Base-by-base conservation (phyloP, 2,888 invertebrate species). In the Mallateleia sp. region DNA sequence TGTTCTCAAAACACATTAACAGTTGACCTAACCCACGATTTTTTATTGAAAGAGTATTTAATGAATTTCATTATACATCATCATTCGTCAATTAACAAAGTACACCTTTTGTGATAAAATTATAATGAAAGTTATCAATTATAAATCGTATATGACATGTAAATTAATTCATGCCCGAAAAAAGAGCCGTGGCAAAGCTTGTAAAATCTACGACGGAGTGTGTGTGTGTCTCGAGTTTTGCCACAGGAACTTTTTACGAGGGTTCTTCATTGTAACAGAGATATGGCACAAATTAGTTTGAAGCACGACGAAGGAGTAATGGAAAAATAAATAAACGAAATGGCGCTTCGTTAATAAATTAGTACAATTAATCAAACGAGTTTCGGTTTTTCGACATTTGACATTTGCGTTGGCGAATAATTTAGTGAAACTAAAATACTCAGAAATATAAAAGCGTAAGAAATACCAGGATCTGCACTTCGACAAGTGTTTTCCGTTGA, bases 81-180 rank as follows among this genome's bases (percentile, higher is more conserved):
- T 72, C 78, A 79, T 84, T 84, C 64, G 83, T 84, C 83, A 84
- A 84, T 84, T 84, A 78, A 77, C 28, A n/a, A 56, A 79, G 50
- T 45, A 78, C 32, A 52, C 72, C 18, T 84, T 78, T 72, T 66
- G 78, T 72, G 84, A 78, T 84, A 79, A 78, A 67, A 72, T 84
- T 84, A 67, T 79, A 74, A 66, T 78, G 72, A 79, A 78, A 72
- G 84, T 79, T 84, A 78, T 72, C 72, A 78, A 78, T 84, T 71
- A 52, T 42, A 64, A 83, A 52, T 71, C 71, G 38, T 77, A 56
- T 56, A 75, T 50, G n/a, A 82, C 32, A 83, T 11, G 20, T 47
- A 0, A 64, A 52, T 81, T 81, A 25, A 74, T 54, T n/a, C n/a
- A n/a, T n/a, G n/a, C n/a, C n/a, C n/a, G n/a, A n/a, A n/a, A n/a